Conservation (phyloP, 92 coral and sea anemone genomes). For the Phenganax subtilis region DNA sequence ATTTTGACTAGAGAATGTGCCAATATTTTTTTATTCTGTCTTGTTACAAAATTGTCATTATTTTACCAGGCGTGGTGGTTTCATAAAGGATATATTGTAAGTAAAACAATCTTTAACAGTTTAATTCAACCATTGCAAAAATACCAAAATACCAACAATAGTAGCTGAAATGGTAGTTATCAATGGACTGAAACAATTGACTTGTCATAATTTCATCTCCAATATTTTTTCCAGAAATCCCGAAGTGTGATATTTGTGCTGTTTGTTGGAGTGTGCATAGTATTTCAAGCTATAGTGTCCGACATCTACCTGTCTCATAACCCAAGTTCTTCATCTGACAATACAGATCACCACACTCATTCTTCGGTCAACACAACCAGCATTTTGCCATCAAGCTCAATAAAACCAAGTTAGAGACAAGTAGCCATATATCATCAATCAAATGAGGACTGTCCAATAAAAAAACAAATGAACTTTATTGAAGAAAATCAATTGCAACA, state of each 20-base stretch:
- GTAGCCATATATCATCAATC: background rate
- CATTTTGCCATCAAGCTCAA: conserved; percentile 12
- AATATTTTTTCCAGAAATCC: conserved; percentile 58
- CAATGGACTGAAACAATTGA: too few species aligned
- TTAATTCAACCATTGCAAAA: too few species aligned
- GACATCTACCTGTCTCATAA: conserved; percentile 75
- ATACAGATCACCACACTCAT: background rate
- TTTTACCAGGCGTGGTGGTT: conserved; percentile 86
- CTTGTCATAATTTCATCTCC: background rate
- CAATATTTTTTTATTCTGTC: background rate
- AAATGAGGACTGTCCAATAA: background rate
- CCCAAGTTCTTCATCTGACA: conserved; percentile 20
- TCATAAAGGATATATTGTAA: conserved; percentile 80
- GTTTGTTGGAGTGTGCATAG: conserved; percentile 80
- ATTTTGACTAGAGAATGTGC: too few species aligned
- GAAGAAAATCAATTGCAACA: background rate
- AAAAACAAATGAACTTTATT: background rate
- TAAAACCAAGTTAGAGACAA: background rate
- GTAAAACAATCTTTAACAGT: conserved; percentile 26
- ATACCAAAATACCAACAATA: background rate
- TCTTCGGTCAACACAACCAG: background rate
- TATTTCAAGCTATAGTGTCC: conserved; percentile 84
- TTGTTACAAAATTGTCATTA: background rate
- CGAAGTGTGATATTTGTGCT: conserved; percentile 69
- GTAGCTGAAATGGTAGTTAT: background rate